Evolutionary conservation across 1,140 invertebrate species (phyloP).

Genomic region (Gryllus bimaculatus): DNA sequence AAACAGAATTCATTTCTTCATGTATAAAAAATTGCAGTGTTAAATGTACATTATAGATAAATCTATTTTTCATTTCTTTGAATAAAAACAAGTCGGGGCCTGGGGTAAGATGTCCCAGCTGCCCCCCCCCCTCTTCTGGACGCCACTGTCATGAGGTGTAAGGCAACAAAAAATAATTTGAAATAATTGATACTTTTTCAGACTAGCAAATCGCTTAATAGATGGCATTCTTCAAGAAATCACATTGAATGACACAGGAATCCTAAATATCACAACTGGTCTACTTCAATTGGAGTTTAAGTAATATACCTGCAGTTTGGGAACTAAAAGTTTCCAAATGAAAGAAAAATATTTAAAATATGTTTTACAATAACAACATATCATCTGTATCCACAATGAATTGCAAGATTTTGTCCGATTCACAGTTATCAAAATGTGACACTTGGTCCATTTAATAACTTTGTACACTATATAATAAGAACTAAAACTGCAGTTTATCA

Average conservation of each 20-base stretch:
- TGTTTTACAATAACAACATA: too few relatives aligned
- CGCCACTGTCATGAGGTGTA: too few relatives aligned
- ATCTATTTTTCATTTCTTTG: too few relatives aligned
- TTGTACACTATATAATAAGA: not conserved
- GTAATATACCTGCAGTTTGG: not conserved
- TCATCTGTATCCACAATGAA: too few relatives aligned
- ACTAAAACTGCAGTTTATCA: too few relatives aligned
- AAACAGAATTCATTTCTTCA: too few relatives aligned
- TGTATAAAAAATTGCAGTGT: too few relatives aligned
- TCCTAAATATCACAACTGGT: not conserved
- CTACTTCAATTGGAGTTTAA: not conserved
- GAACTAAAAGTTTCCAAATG: not conserved
- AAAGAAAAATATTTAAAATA: not conserved
- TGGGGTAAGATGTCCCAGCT: too few relatives aligned
- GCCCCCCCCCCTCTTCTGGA: too few relatives aligned
- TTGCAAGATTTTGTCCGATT: too few relatives aligned
- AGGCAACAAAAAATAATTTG: not conserved
- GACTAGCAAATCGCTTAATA: not conserved
- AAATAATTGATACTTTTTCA: not conserved
- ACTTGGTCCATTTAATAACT: not conserved
- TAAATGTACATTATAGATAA: too few relatives aligned
- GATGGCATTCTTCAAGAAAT: not conserved
- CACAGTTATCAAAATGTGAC: not conserved
- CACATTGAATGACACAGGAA: not conserved
- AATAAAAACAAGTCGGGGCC: too few relatives aligned